These are phyloP conservation scores for Oedothorax gibbosus DNA, from an alignment of 1,140 invertebrate species.

Conservation along the genomic window DNA sequence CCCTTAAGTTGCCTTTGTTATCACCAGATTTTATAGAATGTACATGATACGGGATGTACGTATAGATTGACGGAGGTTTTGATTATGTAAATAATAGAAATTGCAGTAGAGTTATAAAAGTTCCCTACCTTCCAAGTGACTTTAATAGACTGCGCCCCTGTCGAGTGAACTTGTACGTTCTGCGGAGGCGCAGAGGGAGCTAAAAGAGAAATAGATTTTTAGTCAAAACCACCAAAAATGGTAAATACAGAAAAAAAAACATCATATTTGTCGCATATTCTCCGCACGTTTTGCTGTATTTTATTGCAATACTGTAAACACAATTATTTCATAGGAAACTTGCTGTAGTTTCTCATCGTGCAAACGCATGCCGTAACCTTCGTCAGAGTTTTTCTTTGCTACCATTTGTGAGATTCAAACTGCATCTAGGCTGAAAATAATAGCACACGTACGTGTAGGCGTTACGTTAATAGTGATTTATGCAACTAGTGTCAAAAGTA, in stretches of 20 bases:
- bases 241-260: no score
- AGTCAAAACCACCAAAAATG: neutral
- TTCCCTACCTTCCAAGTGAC: conserved; percentile 64
- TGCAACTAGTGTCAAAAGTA: no score
- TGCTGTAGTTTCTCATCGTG: no score
- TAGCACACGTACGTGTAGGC: no score
- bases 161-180: conserved; percentile 60
- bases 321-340: neutral
- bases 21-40: neutral
- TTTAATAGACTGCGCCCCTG: conserved; percentile 63
- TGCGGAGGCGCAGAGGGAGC: conserved; percentile 57
- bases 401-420: no score
- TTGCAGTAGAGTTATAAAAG: neutral
- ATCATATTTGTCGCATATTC: neutral
- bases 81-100: no score
- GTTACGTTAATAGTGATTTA: no score
- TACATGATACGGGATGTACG: no score
- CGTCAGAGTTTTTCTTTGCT: no score
- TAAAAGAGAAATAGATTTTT: conserved; percentile 69
- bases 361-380: no score
- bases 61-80: no score
- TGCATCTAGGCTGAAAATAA: no score
- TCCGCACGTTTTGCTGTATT: neutral
- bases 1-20: neutral
- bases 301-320: neutral